Conservation (phyloP, 2,797 vertebrate species). For the Ataeniobius toweri region DNA sequence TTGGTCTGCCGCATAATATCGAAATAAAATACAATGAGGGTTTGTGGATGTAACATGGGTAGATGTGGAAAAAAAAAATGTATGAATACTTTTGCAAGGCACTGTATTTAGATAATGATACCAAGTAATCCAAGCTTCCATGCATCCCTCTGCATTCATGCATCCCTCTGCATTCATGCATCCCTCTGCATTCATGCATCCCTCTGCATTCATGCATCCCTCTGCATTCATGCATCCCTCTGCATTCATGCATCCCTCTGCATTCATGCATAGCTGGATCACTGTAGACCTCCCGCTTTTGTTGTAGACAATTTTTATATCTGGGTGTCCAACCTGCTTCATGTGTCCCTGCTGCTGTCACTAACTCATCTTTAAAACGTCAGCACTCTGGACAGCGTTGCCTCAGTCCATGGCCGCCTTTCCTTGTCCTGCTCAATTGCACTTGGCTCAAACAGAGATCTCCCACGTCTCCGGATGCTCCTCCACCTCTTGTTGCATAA, state of each 20-base stretch:
- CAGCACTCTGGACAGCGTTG: background rate
- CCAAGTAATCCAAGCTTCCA: background rate
- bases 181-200: too few species aligned
- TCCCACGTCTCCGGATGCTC: slow-evolving; percentile 15
- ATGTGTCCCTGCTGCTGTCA: background rate
- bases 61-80: background rate
- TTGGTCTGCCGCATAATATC: background rate
- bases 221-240: too few species aligned
- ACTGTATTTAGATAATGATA: background rate
- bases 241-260: background rate
- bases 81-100: background rate
- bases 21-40: background rate
- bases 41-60: too few species aligned
- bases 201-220: too few species aligned
- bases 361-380: background rate
- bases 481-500: slow-evolving; percentile 17
- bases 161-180: too few species aligned
- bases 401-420: background rate
- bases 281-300: slow-evolving; percentile 13
- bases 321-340: background rate
- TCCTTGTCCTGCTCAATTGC: background rate
- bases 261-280: slow-evolving; percentile 4
- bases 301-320: slow-evolving; percentile 22
- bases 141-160: too few species aligned
- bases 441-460: slow-evolving; percentile 3